Percentiles rank a stretch among this genome's conserved stretches.
phyloP scores from a whole-genome alignment of 2,113 vertebrate species.

The Anolis carolinensis region DNA sequence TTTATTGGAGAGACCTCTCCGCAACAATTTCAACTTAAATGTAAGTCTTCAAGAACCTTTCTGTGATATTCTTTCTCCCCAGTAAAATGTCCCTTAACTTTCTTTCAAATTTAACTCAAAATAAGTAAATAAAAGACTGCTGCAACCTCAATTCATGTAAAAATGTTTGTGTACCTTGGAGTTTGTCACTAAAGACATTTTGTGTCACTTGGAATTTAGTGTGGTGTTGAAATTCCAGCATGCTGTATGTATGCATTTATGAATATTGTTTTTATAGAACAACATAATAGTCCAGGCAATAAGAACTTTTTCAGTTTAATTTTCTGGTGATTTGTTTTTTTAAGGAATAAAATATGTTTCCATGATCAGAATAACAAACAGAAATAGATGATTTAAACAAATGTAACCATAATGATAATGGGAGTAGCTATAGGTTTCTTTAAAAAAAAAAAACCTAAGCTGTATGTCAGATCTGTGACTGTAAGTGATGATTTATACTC shows the following conservation, averaged over 20 bases:
- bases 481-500: not conserved
- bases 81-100: not conserved
- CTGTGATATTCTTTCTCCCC: not conserved
- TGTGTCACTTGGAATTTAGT: too few species aligned
- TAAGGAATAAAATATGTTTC: too few species aligned
- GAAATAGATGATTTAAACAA: too few species aligned
- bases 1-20: slow-evolving; percentile 74
- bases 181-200: not conserved
- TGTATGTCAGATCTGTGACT: too few species aligned
- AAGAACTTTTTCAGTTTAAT: too few species aligned
- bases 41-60: slow-evolving; percentile 63
- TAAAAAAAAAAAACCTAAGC: too few species aligned
- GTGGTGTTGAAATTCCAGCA: too few species aligned
- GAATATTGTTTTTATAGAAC: not conserved
- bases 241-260: not conserved
- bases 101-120: not conserved
- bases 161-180: not conserved
- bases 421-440: too few species aligned
- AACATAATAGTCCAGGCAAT: too few species aligned
- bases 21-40: slow-evolving; percentile 67
- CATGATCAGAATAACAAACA: too few species aligned
- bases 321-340: too few species aligned
- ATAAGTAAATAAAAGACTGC: not conserved
- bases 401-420: too few species aligned
- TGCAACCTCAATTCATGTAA: not conserved